Evolutionary conservation across 2,797 vertebrate species (phyloP).

Genomic region (Coreius guichenoti): DNA sequence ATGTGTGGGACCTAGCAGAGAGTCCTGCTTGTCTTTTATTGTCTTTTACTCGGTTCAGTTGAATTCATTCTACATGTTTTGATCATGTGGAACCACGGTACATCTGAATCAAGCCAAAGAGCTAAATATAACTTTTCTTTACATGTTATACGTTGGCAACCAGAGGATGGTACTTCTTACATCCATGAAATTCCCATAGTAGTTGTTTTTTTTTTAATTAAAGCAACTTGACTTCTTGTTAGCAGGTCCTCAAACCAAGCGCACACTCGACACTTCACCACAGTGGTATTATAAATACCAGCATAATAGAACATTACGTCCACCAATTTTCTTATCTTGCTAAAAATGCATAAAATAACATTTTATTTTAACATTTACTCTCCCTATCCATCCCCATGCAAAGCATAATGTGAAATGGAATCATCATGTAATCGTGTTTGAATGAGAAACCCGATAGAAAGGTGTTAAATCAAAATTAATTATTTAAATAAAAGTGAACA

Average conservation of each 20-base stretch:
- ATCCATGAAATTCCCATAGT: not conserved
- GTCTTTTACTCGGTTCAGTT: not conserved
- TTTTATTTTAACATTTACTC: not conserved
- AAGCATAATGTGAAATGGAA: not conserved
- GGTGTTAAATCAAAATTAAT: not conserved
- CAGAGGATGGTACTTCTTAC: not conserved
- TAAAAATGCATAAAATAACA: not conserved
- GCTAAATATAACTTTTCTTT: no score
- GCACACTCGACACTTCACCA: not conserved
- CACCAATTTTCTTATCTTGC: not conserved
- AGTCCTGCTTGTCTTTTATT: not conserved
- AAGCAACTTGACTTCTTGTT: not conserved
- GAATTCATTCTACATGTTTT: not conserved
- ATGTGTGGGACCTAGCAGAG: not conserved
- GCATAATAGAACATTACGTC: not conserved
- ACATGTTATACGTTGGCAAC: not conserved
- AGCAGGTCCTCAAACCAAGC: not conserved
- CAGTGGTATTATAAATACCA: not conserved
- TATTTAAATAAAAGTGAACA: not conserved
- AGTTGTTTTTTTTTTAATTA: not conserved
- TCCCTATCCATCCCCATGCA: not conserved
- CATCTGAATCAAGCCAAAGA: not conserved
- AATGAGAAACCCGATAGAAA: not conserved
- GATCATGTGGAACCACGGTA: not conserved
- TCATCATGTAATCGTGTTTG: not conserved